phyloP scores from a whole-genome alignment of 2,797 vertebrate genomes.

The Carduelis carduelis region DNA sequence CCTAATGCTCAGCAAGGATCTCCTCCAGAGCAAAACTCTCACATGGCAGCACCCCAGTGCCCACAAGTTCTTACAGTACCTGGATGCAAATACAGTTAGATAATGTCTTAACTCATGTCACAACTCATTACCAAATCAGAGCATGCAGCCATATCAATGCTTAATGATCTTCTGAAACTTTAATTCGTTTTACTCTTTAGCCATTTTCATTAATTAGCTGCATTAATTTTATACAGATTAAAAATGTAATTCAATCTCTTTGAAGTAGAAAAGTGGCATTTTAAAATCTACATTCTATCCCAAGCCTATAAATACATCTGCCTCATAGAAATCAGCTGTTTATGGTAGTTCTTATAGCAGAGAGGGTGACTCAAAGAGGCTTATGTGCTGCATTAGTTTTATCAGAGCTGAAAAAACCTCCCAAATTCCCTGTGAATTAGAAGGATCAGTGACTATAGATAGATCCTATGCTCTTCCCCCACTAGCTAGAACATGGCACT shows the following conservation, averaged over 20 bases:
- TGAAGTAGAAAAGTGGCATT: constrained; percentile 34
- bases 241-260: constrained; percentile 3
- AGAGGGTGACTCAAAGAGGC: constrained; percentile 55
- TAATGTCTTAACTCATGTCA: background rate
- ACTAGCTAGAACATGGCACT: background rate
- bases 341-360: constrained; percentile 27
- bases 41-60: background rate
- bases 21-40: background rate
- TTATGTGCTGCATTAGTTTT: constrained; percentile 43
- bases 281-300: constrained; percentile 13
- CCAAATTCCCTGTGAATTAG: constrained; percentile 24
- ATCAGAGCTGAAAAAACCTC: background rate
- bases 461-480: background rate
- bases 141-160: background rate
- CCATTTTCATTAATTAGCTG: constrained; percentile 24
- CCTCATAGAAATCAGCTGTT: constrained; percentile 50
- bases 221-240: constrained; percentile 29
- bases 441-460: constrained; percentile 5
- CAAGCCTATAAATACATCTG: constrained; percentile 53
- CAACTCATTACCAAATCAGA: background rate
- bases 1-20: background rate
- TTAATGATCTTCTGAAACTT: constrained; percentile 23
- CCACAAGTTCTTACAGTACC: background rate
- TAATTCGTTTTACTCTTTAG: background rate
- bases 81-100: background rate